Conservation (phyloP, 2,113 vertebrate species). For the Accipiter virgatus region DNA sequence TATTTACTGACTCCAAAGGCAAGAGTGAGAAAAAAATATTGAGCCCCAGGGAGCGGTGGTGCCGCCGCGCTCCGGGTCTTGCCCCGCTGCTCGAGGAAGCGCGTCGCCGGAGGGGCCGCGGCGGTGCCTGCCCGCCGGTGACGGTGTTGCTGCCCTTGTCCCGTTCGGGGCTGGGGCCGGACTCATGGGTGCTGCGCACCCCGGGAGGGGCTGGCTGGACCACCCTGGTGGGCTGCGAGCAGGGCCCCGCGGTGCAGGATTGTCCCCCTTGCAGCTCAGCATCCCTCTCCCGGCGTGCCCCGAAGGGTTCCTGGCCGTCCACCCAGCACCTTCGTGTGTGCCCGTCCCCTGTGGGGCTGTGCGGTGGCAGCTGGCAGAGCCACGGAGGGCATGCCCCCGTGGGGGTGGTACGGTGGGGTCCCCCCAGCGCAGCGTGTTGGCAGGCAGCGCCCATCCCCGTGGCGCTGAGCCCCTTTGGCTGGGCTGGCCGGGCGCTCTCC, state of each 20-base stretch:
- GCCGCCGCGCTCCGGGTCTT: neutral
- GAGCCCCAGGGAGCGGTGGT: neutral
- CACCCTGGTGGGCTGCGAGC: neutral
- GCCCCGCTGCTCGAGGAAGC: neutral
- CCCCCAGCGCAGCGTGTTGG: fast-evolving
- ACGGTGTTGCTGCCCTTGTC: neutral
- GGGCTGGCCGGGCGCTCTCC: neutral
- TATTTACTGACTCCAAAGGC: constrained; percentile 29
- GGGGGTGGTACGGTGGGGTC: neutral
- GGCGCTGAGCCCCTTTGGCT: neutral
- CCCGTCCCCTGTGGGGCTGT: neutral
- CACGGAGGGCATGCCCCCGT: fast-evolving
- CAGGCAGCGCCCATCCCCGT: fast-evolving
- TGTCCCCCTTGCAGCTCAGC: neutral
- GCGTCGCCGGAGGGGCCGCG: neutral
- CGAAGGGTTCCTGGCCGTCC: neutral
- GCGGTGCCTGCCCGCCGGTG: neutral
- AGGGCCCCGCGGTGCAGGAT: fast-evolving
- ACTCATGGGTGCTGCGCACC: neutral
- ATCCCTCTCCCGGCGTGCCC: neutral
- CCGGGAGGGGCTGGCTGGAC: neutral
- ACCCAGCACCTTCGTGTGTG: fast-evolving
- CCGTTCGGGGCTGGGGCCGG: neutral
- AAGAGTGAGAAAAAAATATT: neutral
- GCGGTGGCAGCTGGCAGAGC: neutral